Base-by-base conservation (phyloP, 2,888 invertebrate species). In the Plagodis pulveraria region DNA sequence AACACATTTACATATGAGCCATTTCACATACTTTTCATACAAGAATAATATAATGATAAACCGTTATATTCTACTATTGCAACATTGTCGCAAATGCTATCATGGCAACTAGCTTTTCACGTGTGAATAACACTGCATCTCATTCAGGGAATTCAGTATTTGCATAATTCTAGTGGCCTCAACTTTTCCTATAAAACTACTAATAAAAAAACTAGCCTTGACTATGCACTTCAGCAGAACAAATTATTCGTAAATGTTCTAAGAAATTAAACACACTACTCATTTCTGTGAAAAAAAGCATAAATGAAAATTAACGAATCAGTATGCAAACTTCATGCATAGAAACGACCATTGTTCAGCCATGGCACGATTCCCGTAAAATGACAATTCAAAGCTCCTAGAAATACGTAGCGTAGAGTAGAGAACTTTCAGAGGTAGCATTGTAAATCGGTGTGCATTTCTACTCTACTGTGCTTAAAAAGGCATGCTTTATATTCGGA, bases 291-390 rank as follows among this genome's bases (percentile, higher is more conserved):
- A 77, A 85, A 36, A 22, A 81, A 77, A 60, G 54, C 63, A 70
- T 69, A 74, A 40, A 64, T 65, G 62, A 67, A 68, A 66, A 71
- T 75, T 67, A 74, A 66, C 65, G 67, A 74, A 76, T 71, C 64
- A 74, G 63, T 73, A 77, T 81, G 78, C 75, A 78, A 78, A 78
- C 72, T 63, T 35, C 74, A 78, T 82, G 81, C 84, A 72, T 75
- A 58, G 74, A 76, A 77, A 74, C 72, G 74, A 62, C 32, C 40
- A 68, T 71, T 70, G 41, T 33, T 41, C 70, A 48, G 71, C 65
- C 52, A 58, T 70, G 34, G 72, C 80, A 65, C 77, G 76, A 74
- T 74, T 71, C 45, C 53, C 72, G 57, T 71, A 63, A 71, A 71
- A 74, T 44, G 50, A 70, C 74, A 76, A 77, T 77, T 71, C 65